Evolutionary conservation across 2,888 invertebrate genomes (phyloP).

Genomic region (Neria commutata): DNA sequence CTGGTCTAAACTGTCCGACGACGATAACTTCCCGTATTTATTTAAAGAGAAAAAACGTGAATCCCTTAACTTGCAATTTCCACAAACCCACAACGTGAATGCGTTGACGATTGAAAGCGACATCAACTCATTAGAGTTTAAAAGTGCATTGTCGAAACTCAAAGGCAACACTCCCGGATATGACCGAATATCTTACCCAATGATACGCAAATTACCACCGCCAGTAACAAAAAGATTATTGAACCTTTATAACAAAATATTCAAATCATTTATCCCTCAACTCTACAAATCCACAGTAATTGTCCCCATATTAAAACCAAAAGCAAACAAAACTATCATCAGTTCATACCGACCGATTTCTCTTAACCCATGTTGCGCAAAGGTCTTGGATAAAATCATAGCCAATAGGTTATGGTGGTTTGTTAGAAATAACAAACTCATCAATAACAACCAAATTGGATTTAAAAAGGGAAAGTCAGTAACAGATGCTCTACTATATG

Average conservation of each 20-base stretch:
- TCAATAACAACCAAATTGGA: neutral
- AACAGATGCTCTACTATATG: neutral
- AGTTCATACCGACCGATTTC: slow-evolving; percentile 1
- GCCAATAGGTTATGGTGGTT: slow-evolving; percentile 36
- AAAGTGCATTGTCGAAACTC: neutral
- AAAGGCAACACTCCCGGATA: neutral
- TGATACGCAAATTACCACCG: neutral
- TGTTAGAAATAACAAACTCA: neutral
- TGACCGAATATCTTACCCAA: neutral
- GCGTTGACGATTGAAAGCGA: neutral
- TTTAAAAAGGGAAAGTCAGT: neutral
- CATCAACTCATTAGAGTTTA: neutral
- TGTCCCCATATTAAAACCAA: neutral
- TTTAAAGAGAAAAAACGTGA: neutral
- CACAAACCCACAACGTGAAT: neutral
- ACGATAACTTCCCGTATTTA: neutral
- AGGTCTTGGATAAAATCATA: neutral
- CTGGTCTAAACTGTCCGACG: neutral
- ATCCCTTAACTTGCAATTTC: neutral
- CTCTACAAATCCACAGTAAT: neutral
- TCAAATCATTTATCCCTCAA: neutral
- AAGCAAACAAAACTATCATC: neutral
- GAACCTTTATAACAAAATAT: neutral
- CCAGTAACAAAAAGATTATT: neutral
- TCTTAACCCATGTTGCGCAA: neutral